Evolutionary conservation across 2,888 invertebrate species (phyloP), one percentile per base, ranked within the genome.

Genomic region (Hyppa rectilinea): DNA sequence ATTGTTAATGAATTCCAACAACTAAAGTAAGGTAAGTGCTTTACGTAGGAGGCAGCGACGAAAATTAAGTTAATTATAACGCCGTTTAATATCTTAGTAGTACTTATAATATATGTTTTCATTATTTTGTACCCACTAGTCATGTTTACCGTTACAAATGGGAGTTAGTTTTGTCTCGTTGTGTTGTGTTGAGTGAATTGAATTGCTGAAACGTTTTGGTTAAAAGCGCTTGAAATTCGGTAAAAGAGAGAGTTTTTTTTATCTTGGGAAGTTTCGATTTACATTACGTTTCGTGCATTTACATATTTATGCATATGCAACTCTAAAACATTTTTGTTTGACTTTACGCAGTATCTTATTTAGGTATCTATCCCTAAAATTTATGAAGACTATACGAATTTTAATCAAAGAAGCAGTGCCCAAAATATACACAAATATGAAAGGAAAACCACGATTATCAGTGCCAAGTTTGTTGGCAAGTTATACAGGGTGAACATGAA

Each of bases 1-100:
- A 85, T 76, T 82, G 75, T 80, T 82, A 84, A 87, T 88, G 81
- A 83, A 85, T 83, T 77, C 83, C 76, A 86, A 82, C 84, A 82
- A 83, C 81, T 71, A 49, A 69, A 75, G 50, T 66, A 71, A 69
- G 66, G 53, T 55, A 75, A 69, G 63, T 69, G 52, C 58, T 69
- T 43, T 43, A 73, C 61, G 70, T 52, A 31, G 59, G 36, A 61
- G 47, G 34, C n/a, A 43, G 40, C 47, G 29, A 40, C 53, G 63
- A 61, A 74, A 71, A 77, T 81, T 81, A 67, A 64, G 40, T 62
- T 71, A 71, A 79, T 77, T 71, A 81, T 71, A 55, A 53, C 49
- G 20, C 40, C 36, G 49, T 61, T 76, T 71, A 59, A 63, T 65
- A 71, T 72, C 50, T 77, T 52, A 68, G 53, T 58, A 9, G 61